These are phyloP conservation scores for Blera fallax DNA, from an alignment of 2,888 invertebrate species.

Conservation along the genomic window DNA sequence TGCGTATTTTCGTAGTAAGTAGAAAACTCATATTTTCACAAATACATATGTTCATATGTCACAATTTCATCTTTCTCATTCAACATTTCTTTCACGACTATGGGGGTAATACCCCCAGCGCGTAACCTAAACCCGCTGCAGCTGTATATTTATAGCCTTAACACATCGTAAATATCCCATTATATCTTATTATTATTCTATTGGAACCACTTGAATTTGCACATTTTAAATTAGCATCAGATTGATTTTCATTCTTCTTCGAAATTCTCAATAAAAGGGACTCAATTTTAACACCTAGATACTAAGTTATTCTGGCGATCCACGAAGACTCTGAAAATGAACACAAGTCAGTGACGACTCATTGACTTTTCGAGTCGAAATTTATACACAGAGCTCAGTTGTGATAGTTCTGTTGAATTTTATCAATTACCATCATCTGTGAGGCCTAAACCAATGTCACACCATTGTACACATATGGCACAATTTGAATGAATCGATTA, in stretches of 20 bases:
- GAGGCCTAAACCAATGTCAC: slow-evolving; percentile 9
- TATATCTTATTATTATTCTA: background rate
- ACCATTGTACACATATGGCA: background rate
- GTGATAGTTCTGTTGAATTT: background rate
- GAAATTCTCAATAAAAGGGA: background rate
- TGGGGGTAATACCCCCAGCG: background rate
- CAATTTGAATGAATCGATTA: slow-evolving; percentile 6
- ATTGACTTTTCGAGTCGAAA: background rate
- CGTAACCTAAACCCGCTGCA: background rate
- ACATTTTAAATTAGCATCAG: slow-evolving; percentile 7
- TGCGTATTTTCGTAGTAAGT: too few species aligned
- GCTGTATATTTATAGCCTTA: background rate
- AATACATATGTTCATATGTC: too few species aligned
- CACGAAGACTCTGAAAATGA: background rate
- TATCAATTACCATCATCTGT: background rate
- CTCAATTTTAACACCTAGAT: slow-evolving; percentile 11
- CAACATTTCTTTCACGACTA: background rate
- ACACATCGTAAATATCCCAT: background rate
- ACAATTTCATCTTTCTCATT: too few species aligned
- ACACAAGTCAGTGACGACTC: slow-evolving; percentile 15
- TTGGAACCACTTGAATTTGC: background rate
- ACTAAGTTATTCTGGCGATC: background rate
- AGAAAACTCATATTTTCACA: too few species aligned
- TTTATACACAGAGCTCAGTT: background rate
- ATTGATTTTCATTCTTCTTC: background rate